Evolutionary conservation across 35 echinoderm and acorn worm genomes (phyloP).

Genomic region (Lytechinus variegatus): DNA sequence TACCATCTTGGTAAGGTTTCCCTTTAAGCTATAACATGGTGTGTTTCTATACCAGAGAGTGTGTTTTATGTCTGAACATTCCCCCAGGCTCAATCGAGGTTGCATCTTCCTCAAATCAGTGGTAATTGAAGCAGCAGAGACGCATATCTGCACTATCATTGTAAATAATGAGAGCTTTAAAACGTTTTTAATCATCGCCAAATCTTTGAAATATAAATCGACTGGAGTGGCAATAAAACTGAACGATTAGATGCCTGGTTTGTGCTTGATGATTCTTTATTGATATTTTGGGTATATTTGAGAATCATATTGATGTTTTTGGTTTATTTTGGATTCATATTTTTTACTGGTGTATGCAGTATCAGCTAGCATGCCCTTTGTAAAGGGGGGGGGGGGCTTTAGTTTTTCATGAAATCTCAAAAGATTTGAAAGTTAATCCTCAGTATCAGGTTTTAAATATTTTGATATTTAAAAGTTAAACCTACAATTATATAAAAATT

Average conservation of each 20-base stretch:
- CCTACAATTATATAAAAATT: too few relatives aligned
- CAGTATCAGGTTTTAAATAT: too few relatives aligned
- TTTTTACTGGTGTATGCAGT: background rate
- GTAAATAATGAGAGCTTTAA: background rate
- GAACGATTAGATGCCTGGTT: background rate
- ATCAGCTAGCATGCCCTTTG: background rate
- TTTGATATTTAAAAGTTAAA: too few relatives aligned
- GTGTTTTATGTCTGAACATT: background rate
- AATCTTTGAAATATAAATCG: background rate
- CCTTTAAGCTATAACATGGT: background rate
- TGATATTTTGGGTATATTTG: background rate
- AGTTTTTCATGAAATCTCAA: too few relatives aligned
- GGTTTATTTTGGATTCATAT: background rate
- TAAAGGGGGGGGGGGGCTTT: too few relatives aligned
- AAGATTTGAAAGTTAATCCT: too few relatives aligned
- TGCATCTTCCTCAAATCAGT: background rate
- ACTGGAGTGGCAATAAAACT: background rate
- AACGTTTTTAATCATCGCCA: background rate
- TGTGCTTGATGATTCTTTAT: background rate
- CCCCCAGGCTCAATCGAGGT: background rate
- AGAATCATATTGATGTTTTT: background rate
- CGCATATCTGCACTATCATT: background rate
- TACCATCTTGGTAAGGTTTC: too few relatives aligned
- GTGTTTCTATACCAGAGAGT: background rate
- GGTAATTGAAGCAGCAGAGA: background rate